These are phyloP conservation scores for Fulmarus glacialis DNA, from an alignment of 2,113 vertebrate genomes.

Conservation along the genomic window DNA sequence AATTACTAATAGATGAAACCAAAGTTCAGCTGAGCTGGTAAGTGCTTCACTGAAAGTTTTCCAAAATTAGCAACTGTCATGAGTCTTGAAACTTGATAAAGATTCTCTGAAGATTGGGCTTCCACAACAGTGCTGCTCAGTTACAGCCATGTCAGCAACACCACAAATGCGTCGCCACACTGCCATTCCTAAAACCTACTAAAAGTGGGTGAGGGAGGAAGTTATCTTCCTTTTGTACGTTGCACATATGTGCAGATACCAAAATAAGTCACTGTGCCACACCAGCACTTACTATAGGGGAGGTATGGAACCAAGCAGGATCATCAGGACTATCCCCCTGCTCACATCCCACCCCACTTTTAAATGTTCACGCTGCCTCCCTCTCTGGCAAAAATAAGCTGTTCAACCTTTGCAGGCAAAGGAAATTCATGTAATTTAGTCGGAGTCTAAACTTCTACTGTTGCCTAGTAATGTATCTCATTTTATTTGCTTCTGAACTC, in stretches of 20 bases:
- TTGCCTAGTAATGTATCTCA: background rate
- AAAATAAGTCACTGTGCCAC: background rate
- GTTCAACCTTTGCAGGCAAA: background rate
- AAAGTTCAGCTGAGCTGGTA: background rate
- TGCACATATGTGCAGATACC: background rate
- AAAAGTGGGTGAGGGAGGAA: background rate
- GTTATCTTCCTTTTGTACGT: background rate
- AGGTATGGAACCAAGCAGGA: background rate
- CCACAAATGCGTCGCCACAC: background rate
- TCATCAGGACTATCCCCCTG: background rate
- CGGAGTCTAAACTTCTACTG: background rate
- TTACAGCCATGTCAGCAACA: background rate
- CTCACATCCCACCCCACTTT: background rate
- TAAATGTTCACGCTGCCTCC: background rate
- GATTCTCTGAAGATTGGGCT: background rate
- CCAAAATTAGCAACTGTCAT: background rate
- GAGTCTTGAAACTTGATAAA: background rate
- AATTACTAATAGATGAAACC: constrained; percentile 4
- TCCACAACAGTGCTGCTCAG: background rate
- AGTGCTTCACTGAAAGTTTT: background rate
- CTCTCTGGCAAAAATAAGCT: background rate
- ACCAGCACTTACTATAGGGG: background rate
- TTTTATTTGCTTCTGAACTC: background rate
- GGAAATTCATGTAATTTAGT: background rate
- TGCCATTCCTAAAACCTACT: background rate